A percentile compares a stretch with the other conserved stretches of the same genome.
Evolutionary conservation across 2,113 vertebrate species (phyloP).

Genomic region (Cairina moschata): DNA sequence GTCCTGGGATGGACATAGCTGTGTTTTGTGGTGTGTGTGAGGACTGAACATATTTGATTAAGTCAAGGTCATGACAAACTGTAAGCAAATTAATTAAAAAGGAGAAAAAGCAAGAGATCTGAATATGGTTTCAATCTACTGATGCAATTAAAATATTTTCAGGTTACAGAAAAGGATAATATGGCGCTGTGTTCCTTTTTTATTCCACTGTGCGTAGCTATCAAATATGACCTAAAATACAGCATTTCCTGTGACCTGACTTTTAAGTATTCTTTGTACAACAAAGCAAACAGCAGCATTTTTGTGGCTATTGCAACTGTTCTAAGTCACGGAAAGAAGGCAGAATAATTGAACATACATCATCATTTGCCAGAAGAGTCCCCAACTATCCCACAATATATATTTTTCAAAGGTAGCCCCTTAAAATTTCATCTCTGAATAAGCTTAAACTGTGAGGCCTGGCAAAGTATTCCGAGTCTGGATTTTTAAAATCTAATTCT

Average conservation of each 20-base stretch:
- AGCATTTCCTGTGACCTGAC: background rate
- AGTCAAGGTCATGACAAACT: background rate
- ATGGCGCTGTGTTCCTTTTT: background rate
- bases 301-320: background rate
- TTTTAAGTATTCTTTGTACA: background rate
- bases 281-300: background rate
- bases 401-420: conserved; percentile 33
- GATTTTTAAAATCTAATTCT: conserved; percentile 36
- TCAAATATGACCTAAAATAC: background rate
- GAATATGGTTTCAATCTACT: background rate
- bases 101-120: background rate
- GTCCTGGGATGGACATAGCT: background rate
- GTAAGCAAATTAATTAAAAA: background rate
- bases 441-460: conserved; percentile 34
- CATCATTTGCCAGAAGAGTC: background rate
- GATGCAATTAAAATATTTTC: background rate
- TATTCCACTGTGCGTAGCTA: background rate
- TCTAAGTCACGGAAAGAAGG: background rate
- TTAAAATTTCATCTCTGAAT: conserved; percentile 26
- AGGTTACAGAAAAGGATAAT: background rate
- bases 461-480: conserved; percentile 15
- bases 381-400: background rate
- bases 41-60: background rate
- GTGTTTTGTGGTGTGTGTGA: background rate
- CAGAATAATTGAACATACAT: background rate